Evolutionary conservation across 2,797 vertebrate genomes (phyloP), one percentile per base, ranked within the genome.

Genomic region (Gobio occitaniae): DNA sequence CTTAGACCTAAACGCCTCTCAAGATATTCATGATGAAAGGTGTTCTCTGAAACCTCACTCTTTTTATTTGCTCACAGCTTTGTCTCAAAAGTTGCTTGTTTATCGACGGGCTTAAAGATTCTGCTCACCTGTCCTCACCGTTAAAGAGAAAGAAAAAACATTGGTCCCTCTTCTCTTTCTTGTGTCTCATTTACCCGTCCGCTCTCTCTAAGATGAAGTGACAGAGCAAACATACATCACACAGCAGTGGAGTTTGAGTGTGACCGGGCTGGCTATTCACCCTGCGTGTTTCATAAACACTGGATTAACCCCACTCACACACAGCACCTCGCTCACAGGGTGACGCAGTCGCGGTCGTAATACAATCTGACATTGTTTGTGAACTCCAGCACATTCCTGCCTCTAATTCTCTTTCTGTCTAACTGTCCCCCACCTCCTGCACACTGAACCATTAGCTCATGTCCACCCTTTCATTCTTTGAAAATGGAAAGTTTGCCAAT

Each of bases 251-350:
- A 48, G 80, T 68, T 82, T 48, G 66, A 80, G 82, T 25, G 82
- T 56, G 84, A 82, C 76, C 56, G 47, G 65, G 72, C 59, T 25
- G 5, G 78, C 84, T 85, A 86, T 91, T 89, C 87, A 87, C 76
- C 71, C 83, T 66, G 47, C 44, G 88, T 88, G 89, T 91, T 91
- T 91, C 82, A 89, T 91, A 89, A 90, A 87, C 90, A 90, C 21
- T 61, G 88, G 88, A 87, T 91, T 91, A 90, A 89, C 87, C 85
- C 75, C 70, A 83, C 83, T 71, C 68, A 63, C 81, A 82, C 80
- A 87, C 86, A 78, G n/a, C 80, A 87, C 82, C 82, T 80, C 77
- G 66, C 78, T 80, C 66, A 74, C 86, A 80, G 82, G 54, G 59
- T 71, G 76, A 88, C 78, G 77, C 83, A n/a, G n/a, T n/a, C n/a